Evolutionary conservation across 2,113 vertebrate species (phyloP).

Genomic region (Micronycteris hirsuta): DNA sequence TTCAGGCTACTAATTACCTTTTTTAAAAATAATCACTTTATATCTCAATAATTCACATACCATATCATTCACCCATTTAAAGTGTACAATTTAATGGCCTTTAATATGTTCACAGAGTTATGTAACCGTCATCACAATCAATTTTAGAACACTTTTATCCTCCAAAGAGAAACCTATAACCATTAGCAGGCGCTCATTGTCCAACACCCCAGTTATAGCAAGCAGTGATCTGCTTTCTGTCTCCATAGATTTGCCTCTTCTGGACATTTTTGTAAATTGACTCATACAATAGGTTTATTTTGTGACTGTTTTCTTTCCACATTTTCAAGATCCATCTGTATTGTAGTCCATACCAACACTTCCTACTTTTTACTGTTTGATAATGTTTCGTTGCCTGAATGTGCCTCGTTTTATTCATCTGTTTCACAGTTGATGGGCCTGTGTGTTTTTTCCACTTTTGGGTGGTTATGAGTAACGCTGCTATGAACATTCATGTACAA

Average conservation of each 20-base stretch:
- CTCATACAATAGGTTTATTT: not conserved
- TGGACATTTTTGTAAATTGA: not conserved
- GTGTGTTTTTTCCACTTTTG: not conserved
- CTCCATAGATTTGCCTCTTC: not conserved
- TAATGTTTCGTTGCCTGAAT: not conserved
- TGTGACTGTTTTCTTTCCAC: not conserved
- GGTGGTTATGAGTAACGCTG: not conserved
- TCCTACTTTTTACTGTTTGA: not conserved
- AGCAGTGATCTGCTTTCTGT: not conserved
- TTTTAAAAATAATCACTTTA: not conserved
- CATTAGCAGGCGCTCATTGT: not conserved
- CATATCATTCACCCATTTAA: not conserved
- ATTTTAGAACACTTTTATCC: not conserved
- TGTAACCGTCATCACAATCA: not conserved
- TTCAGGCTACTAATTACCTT: not conserved
- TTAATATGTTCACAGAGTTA: not conserved
- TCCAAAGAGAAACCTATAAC: not conserved
- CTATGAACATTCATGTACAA: not conserved
- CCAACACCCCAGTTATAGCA: not conserved
- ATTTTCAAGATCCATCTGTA: not conserved
- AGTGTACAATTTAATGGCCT: not conserved
- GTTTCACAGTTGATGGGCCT: not conserved
- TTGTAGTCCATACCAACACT: not conserved
- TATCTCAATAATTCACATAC: not conserved
- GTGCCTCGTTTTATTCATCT: not conserved